Conservation (phyloP, 2,113 vertebrate genomes). For the Strix uralensis region DNA sequence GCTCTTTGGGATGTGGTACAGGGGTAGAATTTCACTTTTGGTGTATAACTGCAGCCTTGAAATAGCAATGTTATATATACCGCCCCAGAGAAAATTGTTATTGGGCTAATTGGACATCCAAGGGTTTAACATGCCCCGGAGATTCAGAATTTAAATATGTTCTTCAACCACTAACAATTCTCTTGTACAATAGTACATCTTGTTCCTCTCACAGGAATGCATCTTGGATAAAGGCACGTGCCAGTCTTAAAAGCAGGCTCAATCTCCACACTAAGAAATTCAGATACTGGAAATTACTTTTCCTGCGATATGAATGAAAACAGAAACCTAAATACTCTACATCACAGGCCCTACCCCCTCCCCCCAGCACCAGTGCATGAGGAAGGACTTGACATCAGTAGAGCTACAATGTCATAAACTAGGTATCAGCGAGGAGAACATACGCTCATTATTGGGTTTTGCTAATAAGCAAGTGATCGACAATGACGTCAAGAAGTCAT, state of each 20-base stretch:
- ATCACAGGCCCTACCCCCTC: background rate
- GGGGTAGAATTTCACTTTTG: background rate
- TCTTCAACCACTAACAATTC: background rate
- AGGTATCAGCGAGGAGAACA: background rate
- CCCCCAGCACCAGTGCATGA: fast-evolving
- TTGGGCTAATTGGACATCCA: background rate
- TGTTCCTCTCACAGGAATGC: background rate
- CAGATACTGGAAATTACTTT: background rate
- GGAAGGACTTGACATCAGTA: background rate
- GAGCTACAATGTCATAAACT: background rate
- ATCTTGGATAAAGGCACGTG: background rate
- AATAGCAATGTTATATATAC: background rate
- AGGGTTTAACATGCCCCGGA: background rate
- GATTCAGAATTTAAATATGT: background rate
- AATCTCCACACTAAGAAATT: background rate
- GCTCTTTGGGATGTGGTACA: background rate
- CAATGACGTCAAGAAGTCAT: background rate
- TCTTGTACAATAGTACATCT: background rate
- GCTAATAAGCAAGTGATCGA: background rate
- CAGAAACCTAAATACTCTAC: background rate
- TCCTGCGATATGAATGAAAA: background rate
- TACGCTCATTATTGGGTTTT: fast-evolving
- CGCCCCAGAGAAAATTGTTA: background rate
- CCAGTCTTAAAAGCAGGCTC: background rate
- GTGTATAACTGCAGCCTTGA: background rate